Evolutionary conservation across 2,888 invertebrate species (phyloP).

Genomic region (Cephus nigrinus): DNA sequence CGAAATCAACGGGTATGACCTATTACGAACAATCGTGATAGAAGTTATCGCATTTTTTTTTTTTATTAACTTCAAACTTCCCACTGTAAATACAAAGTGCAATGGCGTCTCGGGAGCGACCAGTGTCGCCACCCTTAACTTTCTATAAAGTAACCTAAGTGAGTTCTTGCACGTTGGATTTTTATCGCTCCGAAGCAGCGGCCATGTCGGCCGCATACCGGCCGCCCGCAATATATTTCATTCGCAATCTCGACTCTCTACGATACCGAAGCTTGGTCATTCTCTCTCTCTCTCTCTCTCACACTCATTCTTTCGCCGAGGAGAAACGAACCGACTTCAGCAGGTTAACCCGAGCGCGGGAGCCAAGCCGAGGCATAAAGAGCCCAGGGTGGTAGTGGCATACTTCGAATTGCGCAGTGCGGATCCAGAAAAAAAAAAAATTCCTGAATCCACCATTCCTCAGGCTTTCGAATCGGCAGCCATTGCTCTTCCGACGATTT

Average conservation of each 20-base stretch:
- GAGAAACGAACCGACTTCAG: slow-evolving; percentile 11
- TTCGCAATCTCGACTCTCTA: slow-evolving; percentile 15
- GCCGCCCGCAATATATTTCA: slow-evolving; percentile 25
- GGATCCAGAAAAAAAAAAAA: not conserved
- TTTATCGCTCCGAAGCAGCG: slow-evolving; percentile 3
- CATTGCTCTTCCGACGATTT: not conserved
- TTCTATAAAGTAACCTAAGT: slow-evolving; percentile 3
- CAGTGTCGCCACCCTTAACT: slow-evolving; percentile 1
- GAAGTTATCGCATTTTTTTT: too few relatives aligned
- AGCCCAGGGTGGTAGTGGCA: slow-evolving; percentile 19
- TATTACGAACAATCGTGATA: too few relatives aligned
- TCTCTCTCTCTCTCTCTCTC: not conserved
- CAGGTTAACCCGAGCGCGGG: not conserved
- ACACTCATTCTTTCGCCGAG: slow-evolving; percentile 5
- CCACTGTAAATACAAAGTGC: not conserved
- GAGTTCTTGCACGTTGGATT: slow-evolving; percentile 11
- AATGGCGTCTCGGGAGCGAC: not conserved
- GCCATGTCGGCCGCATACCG: slow-evolving; percentile 19
- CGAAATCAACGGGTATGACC: too few relatives aligned
- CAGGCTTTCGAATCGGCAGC: not conserved
- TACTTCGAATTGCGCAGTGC: slow-evolving; percentile 28
- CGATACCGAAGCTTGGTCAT: not conserved
- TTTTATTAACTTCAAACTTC: not conserved
- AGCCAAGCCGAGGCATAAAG: not conserved
- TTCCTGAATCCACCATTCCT: not conserved